Conservation (phyloP, 2,113 vertebrate genomes). For the Eclectus roratus region DNA sequence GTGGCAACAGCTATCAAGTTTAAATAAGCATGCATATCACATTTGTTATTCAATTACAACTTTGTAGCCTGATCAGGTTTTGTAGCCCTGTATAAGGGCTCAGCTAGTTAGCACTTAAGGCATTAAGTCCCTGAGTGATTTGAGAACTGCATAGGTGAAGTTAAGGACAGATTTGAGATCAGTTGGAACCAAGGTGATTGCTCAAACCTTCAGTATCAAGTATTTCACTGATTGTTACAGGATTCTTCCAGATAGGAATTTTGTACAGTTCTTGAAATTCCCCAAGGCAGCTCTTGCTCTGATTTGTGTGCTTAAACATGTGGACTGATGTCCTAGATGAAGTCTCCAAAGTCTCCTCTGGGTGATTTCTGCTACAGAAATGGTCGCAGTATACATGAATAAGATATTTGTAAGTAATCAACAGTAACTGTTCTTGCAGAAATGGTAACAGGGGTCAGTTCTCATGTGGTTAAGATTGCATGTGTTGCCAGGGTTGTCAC, state of each 20-base stretch:
- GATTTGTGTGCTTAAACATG: neutral
- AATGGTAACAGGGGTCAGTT: neutral
- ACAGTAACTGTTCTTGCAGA: neutral
- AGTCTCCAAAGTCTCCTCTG: neutral
- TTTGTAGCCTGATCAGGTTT: neutral
- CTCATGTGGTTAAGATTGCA: neutral
- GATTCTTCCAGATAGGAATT: neutral
- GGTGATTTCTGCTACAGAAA: neutral
- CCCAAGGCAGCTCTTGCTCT: neutral
- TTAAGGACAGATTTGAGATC: neutral
- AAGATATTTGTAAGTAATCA: neutral
- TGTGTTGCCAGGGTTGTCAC: accelerated
- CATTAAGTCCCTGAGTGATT: neutral
- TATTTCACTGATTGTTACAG: neutral
- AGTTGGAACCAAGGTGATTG: neutral
- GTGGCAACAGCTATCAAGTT: neutral
- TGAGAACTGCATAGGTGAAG: neutral
- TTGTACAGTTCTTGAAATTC: neutral
- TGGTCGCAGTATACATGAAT: neutral
- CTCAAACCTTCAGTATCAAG: neutral
- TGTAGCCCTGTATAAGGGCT: neutral
- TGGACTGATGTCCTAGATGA: neutral
- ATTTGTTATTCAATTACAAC: neutral
- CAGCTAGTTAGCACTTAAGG: neutral
- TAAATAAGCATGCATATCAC: neutral